Evolutionary conservation across 2,888 invertebrate genomes (phyloP).

Genomic region (Entomobrya multifasciata): DNA sequence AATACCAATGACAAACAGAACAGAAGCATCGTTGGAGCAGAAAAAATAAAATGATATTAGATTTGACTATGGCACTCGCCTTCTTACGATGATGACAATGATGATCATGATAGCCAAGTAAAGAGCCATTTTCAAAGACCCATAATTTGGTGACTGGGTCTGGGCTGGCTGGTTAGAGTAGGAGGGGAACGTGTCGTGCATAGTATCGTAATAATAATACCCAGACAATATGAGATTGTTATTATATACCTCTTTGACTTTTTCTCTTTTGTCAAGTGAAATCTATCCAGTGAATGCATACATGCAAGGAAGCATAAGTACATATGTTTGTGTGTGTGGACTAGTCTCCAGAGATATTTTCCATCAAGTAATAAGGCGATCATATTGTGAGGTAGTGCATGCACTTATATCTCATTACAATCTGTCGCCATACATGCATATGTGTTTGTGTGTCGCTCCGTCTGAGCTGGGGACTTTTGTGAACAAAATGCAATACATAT

Average conservation of each 20-base stretch:
- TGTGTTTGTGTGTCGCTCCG: too few species aligned
- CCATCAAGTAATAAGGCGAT: constrained; percentile 35
- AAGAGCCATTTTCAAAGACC: constrained; percentile 1
- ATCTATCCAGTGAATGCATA: constrained; percentile 1
- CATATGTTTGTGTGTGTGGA: not conserved
- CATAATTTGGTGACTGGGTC: not conserved
- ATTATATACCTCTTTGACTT: constrained; percentile 38
- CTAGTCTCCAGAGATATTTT: constrained; percentile 36
- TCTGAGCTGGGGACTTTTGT: not conserved
- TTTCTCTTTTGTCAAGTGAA: constrained; percentile 44
- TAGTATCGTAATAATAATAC: constrained; percentile 28
- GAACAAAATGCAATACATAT: constrained; percentile 39
- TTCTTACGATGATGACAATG: constrained; percentile 35
- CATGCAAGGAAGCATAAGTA: not conserved
- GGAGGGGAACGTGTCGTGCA: not conserved
- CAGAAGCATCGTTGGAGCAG: constrained; percentile 2
- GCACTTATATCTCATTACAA: constrained; percentile 17
- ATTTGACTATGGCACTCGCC: not conserved
- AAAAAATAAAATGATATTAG: constrained; percentile 50
- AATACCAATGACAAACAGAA: constrained; percentile 61
- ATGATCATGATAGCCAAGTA: not conserved
- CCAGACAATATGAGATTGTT: constrained; percentile 36
- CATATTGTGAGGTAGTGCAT: not conserved
- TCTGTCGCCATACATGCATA: constrained; percentile 28
- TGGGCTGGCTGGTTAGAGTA: not conserved